Evolutionary conservation across 2,113 vertebrate species (phyloP), one percentile per base, ranked within the genome.

Genomic region (Empidonax alnorum): DNA sequence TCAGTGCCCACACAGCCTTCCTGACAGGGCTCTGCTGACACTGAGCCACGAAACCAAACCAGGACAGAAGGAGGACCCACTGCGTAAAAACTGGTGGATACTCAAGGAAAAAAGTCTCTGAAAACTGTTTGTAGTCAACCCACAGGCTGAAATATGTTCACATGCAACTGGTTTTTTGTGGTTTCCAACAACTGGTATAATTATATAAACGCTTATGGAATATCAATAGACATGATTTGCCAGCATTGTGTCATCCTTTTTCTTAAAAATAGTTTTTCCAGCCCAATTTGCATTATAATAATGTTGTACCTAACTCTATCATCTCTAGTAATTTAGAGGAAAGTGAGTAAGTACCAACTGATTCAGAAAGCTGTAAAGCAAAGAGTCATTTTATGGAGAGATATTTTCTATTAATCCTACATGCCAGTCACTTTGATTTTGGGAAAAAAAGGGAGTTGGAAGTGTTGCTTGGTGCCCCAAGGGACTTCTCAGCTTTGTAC

Each of bases 381-480:
- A 90, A 81, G 35, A 66, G 58, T 28, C n/a, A 63, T 23, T 62
- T 50, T 49, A 58, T 12, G 22, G 79, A 88, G 79, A 88, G 35
- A 74, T 83, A 79, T 10, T 84, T 89, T 86, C 67, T 42, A 27
- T 58, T 88, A 88, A 92, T 69, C 52, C 83, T 72, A 65, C 42
- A 18, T n/a, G 41, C 39, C 65, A 80, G 59, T 63, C 77, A 90
- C 55, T 88, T 95, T 56, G 41, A 71, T 71, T 96, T 63, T 46
- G 42, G n/a, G 41, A n/a, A 53, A 85, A 73, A 62, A 67, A 23
- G 7, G 33, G 65, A 46, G 65, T 50, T 69, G 1, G 1, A 86
- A 76, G 39, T 92, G 50, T 86, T 95, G 41, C 55, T 55, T 31
- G 28, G 56, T 52, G 82, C 82, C 96, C 56, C 82, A 94, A 78